phyloP scores from a whole-genome alignment of 1,140 invertebrate genomes.

The Papilio machaon region DNA sequence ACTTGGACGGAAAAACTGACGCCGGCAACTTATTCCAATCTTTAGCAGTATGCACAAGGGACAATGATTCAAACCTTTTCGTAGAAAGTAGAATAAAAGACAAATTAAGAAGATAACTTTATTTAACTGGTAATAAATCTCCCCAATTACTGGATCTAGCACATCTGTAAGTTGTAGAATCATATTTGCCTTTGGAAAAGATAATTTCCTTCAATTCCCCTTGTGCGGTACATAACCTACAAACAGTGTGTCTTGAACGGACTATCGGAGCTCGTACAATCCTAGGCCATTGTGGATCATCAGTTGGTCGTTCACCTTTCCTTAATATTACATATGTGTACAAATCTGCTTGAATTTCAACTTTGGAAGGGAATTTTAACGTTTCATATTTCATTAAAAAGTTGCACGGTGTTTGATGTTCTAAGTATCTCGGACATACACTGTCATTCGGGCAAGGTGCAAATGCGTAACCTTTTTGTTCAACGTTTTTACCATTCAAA shows the following conservation, averaged over 20 bases:
- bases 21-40: too few relatives aligned
- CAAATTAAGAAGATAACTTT: constrained; percentile 47
- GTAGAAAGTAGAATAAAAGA: constrained; percentile 38
- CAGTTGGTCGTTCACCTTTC: constrained; percentile 85
- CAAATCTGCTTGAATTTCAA: constrained; percentile 78
- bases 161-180: constrained; percentile 86
- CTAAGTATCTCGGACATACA: constrained; percentile 86
- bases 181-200: constrained; percentile 88
- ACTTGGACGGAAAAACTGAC: too few relatives aligned
- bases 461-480: constrained; percentile 84
- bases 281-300: constrained; percentile 88
- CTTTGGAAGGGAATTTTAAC: constrained; percentile 79
- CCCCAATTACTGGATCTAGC: constrained; percentile 88
- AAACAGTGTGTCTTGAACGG: constrained; percentile 87
- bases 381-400: constrained; percentile 86
- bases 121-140: constrained; percentile 86
- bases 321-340: constrained; percentile 91
- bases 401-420: constrained; percentile 89
- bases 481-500: constrained; percentile 74
- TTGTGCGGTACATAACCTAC: constrained; percentile 88
- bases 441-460: constrained; percentile 93
- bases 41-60: too few relatives aligned
- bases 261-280: constrained; percentile 86
- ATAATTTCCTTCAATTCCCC: constrained; percentile 90
- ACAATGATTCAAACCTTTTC: too few relatives aligned